These are phyloP conservation scores for Tanypteryx hageni DNA, from an alignment of 2,888 invertebrate genomes.

Conservation along the genomic window DNA sequence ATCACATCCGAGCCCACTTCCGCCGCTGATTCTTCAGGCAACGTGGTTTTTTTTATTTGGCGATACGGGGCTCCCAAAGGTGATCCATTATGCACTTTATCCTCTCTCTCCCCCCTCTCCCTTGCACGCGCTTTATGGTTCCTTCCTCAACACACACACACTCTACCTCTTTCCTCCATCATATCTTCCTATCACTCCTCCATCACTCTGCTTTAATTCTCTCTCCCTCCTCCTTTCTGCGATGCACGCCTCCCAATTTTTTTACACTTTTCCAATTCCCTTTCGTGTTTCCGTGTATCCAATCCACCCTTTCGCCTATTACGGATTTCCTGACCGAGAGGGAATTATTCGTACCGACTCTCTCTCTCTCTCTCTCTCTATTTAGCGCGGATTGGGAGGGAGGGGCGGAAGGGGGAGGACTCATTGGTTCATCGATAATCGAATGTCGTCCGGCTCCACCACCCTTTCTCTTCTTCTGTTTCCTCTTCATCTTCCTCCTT, in stretches of 20 bases:
- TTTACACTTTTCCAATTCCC: constrained; percentile 14
- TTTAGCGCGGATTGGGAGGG: background rate
- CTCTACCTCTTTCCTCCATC: background rate
- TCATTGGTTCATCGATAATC: constrained; percentile 29
- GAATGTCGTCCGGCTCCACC: background rate
- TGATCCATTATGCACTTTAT: background rate
- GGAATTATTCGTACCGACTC: constrained; percentile 9
- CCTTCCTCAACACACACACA: background rate
- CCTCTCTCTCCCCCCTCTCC: background rate
- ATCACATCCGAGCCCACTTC: too few species aligned
- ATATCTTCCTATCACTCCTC: too few species aligned
- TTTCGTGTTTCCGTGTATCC: background rate
- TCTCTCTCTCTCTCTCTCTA: too few species aligned
- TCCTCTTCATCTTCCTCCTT: background rate
- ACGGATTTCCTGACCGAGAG: background rate
- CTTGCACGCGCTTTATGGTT: background rate
- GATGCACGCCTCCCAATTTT: background rate
- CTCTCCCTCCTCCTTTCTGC: background rate
- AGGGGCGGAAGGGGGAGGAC: background rate
- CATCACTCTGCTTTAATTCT: background rate
- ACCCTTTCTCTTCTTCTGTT: background rate
- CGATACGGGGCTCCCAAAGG: background rate
- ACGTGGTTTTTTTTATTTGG: background rate
- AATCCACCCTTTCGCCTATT: background rate
- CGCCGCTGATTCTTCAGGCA: too few species aligned